phyloP scores from a whole-genome alignment of 2,113 vertebrate species.

The Vombatus ursinus region DNA sequence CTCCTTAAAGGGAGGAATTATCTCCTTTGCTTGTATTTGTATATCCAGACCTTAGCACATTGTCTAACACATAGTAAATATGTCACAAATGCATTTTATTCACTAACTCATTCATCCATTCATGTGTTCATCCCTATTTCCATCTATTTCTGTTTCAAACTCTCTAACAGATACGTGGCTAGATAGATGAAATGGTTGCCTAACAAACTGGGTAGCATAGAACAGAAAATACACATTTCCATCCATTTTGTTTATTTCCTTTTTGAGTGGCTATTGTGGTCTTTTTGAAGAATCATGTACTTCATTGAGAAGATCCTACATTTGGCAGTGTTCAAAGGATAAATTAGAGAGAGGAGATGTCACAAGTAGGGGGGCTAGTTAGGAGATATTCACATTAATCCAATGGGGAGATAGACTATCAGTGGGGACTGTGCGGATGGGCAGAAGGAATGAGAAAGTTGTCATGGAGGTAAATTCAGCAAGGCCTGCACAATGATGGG shows the following conservation, averaged over 20 bases:
- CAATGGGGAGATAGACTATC: neutral
- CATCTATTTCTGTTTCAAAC: neutral
- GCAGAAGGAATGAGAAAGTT: neutral
- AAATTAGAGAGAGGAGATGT: neutral
- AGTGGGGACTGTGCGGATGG: neutral
- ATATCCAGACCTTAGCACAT: neutral
- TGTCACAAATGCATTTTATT: neutral
- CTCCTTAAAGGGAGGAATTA: neutral
- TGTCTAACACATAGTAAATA: too few relatives aligned
- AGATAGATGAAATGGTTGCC: neutral
- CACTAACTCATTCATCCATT: too few relatives aligned
- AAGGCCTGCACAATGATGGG: neutral
- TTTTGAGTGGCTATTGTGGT: neutral
- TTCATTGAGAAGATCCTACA: neutral
- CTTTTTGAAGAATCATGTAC: neutral
- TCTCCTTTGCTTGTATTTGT: neutral
- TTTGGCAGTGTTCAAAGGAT: neutral
- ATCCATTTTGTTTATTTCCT: neutral
- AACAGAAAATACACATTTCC: neutral
- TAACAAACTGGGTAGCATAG: neutral
- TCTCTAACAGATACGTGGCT: neutral
- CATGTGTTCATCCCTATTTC: neutral
- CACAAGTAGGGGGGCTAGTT: neutral
- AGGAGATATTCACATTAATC: neutral
- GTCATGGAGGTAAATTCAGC: neutral